A percentile compares a stretch with the other conserved stretches of the same genome.
Conservation (phyloP, 2,888 invertebrate genomes). For the Habroteleia sp. region DNA sequence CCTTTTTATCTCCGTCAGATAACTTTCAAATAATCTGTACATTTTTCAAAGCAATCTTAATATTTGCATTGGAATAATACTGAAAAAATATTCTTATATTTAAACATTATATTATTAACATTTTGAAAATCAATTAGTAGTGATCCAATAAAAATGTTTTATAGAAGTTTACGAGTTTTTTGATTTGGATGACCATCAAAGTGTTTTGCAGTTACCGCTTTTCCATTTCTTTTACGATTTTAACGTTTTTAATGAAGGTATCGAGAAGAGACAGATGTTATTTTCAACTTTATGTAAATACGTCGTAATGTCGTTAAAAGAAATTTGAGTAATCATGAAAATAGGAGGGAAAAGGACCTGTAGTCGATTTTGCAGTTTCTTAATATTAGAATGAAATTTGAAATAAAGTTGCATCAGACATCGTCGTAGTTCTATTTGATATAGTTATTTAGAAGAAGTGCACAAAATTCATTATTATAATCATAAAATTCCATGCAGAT, state of each 20-base stretch:
- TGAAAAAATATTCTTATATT: slow-evolving; percentile 32
- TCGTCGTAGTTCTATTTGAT: too few species aligned
- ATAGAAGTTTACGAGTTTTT: slow-evolving; percentile 41
- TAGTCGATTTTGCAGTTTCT: background rate
- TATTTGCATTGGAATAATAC: slow-evolving; percentile 39
- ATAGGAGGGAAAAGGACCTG: slow-evolving; percentile 6
- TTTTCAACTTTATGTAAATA: slow-evolving; percentile 3
- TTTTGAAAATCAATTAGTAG: slow-evolving; percentile 47
- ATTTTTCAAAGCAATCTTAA: slow-evolving; percentile 17
- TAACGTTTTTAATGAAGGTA: slow-evolving; percentile 31
- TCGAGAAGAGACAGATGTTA: slow-evolving; percentile 12
- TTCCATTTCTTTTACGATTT: slow-evolving; percentile 5
- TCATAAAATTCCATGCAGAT: slow-evolving; percentile 5
- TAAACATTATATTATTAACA: slow-evolving; percentile 29
- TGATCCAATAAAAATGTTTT: slow-evolving; percentile 19
- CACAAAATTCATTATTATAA: slow-evolving; percentile 9
- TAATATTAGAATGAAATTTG: background rate
- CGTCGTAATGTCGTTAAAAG: slow-evolving; percentile 25
- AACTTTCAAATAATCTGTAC: slow-evolving; percentile 25
- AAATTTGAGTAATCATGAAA: slow-evolving; percentile 14
- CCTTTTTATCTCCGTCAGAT: background rate
- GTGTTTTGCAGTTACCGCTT: slow-evolving; percentile 13
- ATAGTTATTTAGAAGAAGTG: too few species aligned
- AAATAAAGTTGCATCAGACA: too few species aligned
- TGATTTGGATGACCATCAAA: slow-evolving; percentile 33